Conservation (phyloP, 2,888 invertebrate genomes). For the Tipula unca region DNA sequence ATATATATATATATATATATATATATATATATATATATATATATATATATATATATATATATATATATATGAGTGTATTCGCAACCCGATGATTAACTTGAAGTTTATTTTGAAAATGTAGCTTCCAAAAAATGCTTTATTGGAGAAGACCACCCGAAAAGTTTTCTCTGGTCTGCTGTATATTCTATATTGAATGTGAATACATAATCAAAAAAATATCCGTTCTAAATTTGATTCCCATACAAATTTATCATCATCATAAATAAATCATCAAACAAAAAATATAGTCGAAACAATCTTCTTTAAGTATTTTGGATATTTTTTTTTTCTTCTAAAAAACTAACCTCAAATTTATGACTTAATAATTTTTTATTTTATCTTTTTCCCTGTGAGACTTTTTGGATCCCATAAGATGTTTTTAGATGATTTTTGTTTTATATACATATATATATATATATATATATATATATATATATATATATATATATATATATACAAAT, state of each 20-base stretch:
- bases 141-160: not conserved
- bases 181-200: not conserved
- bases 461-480: no score
- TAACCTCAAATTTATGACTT: slow-evolving; percentile 14
- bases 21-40: not conserved
- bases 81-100: not conserved
- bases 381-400: slow-evolving; percentile 10
- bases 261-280: slow-evolving; percentile 14
- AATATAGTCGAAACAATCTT: not conserved
- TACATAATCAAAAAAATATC: not conserved
- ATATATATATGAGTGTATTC: not conserved
- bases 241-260: slow-evolving; percentile 14
- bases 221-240: slow-evolving; percentile 14
- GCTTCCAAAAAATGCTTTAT: not conserved
- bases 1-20: not conserved
- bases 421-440: slow-evolving; percentile 14
- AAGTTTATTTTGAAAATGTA: slow-evolving; percentile 8
- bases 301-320: not conserved
- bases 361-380: not conserved
- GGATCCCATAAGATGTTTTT: not conserved
- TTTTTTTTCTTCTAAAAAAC: not conserved
- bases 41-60: not conserved
- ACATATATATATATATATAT: no score
- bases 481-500: no score
- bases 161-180: not conserved